These are phyloP conservation scores for Rhinophrynus dorsalis DNA, from an alignment of 2,797 vertebrate species.

Conservation along the genomic window DNA sequence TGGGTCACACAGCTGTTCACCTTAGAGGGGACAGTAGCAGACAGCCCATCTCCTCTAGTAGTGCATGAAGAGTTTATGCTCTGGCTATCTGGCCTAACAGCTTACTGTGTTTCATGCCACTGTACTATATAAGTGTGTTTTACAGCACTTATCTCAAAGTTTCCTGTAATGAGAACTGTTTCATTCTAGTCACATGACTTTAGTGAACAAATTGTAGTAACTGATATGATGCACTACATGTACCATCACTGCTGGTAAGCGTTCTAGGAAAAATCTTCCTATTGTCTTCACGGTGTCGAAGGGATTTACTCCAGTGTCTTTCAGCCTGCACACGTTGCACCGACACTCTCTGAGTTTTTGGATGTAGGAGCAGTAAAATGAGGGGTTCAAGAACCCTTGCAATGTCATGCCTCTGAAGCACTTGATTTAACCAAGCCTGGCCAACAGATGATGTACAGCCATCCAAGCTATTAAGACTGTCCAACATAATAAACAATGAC, in stretches of 20 bases:
- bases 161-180: too few species aligned
- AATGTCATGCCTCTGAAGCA: conserved; percentile 96
- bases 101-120: too few species aligned
- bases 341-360: conserved; percentile 95
- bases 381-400: conserved; percentile 95
- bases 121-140: too few species aligned
- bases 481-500: conserved; percentile 97
- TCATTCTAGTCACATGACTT: too few species aligned
- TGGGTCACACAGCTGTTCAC: too few species aligned
- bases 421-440: conserved; percentile 95
- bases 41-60: too few species aligned
- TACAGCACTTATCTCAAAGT: too few species aligned
- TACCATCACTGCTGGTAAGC: conserved; percentile 80
- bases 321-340: conserved; percentile 95
- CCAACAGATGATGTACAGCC: conserved; percentile 91
- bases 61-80: too few species aligned
- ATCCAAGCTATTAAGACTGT: conserved; percentile 93
- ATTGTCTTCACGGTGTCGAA: conserved; percentile 63
- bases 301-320: conserved; percentile 80
- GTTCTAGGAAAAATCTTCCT: conserved; percentile 78
- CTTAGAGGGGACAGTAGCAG: too few species aligned
- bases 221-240: conserved; percentile 50
- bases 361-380: conserved; percentile 90
- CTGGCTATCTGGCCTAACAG: too few species aligned
- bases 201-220: too few species aligned